phyloP scores from a whole-genome alignment of 2,888 invertebrate genomes.

The Chrysotoxum bicinctum region DNA sequence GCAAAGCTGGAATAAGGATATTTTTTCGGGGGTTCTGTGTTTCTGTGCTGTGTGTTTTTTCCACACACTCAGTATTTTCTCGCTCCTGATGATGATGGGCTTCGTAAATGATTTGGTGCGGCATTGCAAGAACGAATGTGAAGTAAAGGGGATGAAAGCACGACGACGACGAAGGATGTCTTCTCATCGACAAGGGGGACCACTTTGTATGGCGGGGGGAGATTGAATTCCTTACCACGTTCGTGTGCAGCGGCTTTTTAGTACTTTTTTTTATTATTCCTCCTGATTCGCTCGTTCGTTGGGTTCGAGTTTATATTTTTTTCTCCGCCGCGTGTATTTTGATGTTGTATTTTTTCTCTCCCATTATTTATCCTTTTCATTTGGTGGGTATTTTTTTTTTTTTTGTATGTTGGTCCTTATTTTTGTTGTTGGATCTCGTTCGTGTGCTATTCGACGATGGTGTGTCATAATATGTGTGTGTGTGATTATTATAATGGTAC shows the following conservation, averaged over 20 bases:
- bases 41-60: slow-evolving; percentile 31
- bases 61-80: slow-evolving; percentile 57
- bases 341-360: slow-evolving; percentile 72
- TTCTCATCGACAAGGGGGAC: slow-evolving; percentile 59
- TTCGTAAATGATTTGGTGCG: slow-evolving; percentile 66
- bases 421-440: slow-evolving; percentile 31
- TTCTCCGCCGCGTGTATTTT: slow-evolving; percentile 73
- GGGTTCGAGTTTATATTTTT: slow-evolving; percentile 58
- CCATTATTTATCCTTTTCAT: slow-evolving; percentile 73
- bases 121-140: slow-evolving; percentile 44
- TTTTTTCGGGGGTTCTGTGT: slow-evolving; percentile 55
- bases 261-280: slow-evolving; percentile 50
- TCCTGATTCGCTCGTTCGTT: slow-evolving; percentile 71
- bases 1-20: slow-evolving; percentile 63
- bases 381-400: slow-evolving; percentile 48
- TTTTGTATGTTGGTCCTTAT: slow-evolving; percentile 38
- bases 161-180: slow-evolving; percentile 68
- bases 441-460: slow-evolving; percentile 30
- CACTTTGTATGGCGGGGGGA: slow-evolving; percentile 17
- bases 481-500: slow-evolving; percentile 73
- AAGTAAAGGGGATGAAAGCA: slow-evolving; percentile 65
- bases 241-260: slow-evolving; percentile 62
- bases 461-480: slow-evolving; percentile 71
- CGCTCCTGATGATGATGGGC: slow-evolving; percentile 56
- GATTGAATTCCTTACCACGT: slow-evolving; percentile 62